phyloP scores from a whole-genome alignment of 2,797 vertebrate species.

The Erithacus rubecula region DNA sequence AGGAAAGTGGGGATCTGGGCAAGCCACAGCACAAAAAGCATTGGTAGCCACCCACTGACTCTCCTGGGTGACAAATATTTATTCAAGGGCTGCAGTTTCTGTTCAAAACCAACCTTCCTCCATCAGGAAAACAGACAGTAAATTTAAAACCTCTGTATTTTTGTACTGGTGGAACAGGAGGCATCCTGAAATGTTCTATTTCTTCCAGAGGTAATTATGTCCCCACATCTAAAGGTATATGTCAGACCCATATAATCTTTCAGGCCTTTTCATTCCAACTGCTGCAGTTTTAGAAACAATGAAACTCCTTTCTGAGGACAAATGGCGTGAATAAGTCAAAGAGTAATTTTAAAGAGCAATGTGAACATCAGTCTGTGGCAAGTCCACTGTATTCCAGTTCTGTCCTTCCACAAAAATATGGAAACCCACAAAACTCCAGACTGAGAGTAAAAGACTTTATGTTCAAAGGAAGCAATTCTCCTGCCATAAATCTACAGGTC shows the following conservation, averaged over 20 bases:
- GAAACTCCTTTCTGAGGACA: slow-evolving; percentile 30
- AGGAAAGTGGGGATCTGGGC: neutral
- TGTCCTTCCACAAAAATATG: neutral
- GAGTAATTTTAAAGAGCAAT: neutral
- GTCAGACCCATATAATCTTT: slow-evolving; percentile 5
- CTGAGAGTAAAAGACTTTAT: neutral
- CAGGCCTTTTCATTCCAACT: slow-evolving; percentile 19
- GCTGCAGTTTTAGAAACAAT: slow-evolving; percentile 24
- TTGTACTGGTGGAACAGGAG: neutral
- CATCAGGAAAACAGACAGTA: neutral
- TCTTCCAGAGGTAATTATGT: slow-evolving; percentile 23
- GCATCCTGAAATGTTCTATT: neutral
- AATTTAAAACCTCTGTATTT: slow-evolving; percentile 14
- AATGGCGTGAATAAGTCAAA: slow-evolving; percentile 50
- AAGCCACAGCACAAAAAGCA: neutral
- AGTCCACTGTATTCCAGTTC: neutral
- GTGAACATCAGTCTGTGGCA: neutral
- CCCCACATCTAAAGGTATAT: neutral
- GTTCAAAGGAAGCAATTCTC: neutral
- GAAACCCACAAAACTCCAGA: neutral
- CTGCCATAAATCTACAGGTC: neutral
- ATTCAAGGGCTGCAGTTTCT: neutral
- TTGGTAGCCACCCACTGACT: neutral
- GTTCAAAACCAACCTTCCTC: neutral
- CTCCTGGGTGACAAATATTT: neutral